Conservation (phyloP, 2,888 invertebrate species). For the Electrophaes corylata region DNA sequence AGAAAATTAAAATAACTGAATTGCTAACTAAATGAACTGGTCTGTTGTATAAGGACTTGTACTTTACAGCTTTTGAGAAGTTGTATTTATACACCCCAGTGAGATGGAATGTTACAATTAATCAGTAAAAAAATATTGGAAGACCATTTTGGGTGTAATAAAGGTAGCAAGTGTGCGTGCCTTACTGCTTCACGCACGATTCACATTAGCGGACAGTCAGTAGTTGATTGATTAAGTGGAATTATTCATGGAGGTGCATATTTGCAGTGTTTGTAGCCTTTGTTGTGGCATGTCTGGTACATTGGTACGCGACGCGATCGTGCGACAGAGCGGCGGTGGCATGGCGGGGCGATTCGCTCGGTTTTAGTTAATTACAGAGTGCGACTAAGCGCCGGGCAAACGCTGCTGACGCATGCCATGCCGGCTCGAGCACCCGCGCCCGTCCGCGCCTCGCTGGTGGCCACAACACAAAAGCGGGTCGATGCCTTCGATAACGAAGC, state of each 20-base stretch:
- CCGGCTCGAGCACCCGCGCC: constrained; percentile 47
- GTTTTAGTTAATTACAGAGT: constrained; percentile 81
- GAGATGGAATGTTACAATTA: constrained; percentile 7
- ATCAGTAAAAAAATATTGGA: constrained; percentile 6
- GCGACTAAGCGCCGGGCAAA: constrained; percentile 59
- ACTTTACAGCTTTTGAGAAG: neutral
- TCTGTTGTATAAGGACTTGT: too few relatives aligned
- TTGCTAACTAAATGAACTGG: too few relatives aligned
- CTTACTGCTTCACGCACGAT: neutral
- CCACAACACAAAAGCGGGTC: constrained; percentile 80
- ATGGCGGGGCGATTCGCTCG: constrained; percentile 53
- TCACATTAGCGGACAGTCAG: constrained; percentile 38
- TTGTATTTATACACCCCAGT: neutral
- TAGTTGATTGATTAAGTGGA: constrained; percentile 37
- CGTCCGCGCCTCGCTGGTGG: constrained; percentile 53
- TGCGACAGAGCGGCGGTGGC: too few relatives aligned
- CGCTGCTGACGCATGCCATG: constrained; percentile 41
- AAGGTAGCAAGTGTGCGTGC: constrained; percentile 2
- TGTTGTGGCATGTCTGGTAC: constrained; percentile 56
- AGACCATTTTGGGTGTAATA: constrained; percentile 1
- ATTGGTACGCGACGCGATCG: constrained; percentile 47
- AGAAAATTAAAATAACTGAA: neutral
- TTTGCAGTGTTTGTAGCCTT: constrained; percentile 62
- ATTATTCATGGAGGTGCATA: constrained; percentile 60
- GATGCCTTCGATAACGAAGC: constrained; percentile 82